Percentiles rank a stretch among this genome's conserved stretches.
These are phyloP conservation scores for Atherix ibis DNA, from an alignment of 2,888 invertebrate genomes.

Conservation along the genomic window DNA sequence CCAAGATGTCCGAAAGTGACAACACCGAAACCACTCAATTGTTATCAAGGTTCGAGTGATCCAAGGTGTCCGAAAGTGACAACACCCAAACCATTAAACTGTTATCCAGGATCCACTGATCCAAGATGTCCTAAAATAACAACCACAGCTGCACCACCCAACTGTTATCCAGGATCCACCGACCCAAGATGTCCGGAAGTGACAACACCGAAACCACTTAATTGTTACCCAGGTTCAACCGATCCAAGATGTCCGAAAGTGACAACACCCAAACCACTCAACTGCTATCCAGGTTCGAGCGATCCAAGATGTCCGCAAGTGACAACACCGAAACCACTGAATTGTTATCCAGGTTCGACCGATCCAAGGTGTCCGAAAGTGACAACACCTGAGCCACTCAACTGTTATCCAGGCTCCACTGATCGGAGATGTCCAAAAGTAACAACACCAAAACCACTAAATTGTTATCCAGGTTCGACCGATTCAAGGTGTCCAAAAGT, in stretches of 20 bases:
- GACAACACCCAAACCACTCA: too few species aligned
- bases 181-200: conserved; percentile 26
- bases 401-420: conserved; percentile 21
- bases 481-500: conserved; percentile 20
- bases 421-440: conserved; percentile 21
- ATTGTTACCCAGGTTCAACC: conserved; percentile 27
- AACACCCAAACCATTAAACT: too few species aligned
- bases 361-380: too few species aligned
- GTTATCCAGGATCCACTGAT: conserved; percentile 23
- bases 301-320: too few species aligned
- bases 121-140: conserved; percentile 21
- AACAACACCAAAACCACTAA: conserved; percentile 14
- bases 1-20: too few species aligned
- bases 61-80: too few species aligned
- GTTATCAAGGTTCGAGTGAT: too few species aligned
- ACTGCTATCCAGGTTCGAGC: too few species aligned
- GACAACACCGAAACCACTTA: conserved; percentile 12
- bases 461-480: conserved; percentile 21
- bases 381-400: conserved; percentile 8
- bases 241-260: conserved; percentile 29
- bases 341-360: too few species aligned
- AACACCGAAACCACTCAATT: too few species aligned
- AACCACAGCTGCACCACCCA: conserved; percentile 12
- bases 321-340: too few species aligned
- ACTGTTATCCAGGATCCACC: conserved; percentile 24